Percentiles rank a stretch among this genome's conserved stretches.
These are phyloP conservation scores for Tribolium madens DNA, from an alignment of 1,140 invertebrate species.

Conservation along the genomic window DNA sequence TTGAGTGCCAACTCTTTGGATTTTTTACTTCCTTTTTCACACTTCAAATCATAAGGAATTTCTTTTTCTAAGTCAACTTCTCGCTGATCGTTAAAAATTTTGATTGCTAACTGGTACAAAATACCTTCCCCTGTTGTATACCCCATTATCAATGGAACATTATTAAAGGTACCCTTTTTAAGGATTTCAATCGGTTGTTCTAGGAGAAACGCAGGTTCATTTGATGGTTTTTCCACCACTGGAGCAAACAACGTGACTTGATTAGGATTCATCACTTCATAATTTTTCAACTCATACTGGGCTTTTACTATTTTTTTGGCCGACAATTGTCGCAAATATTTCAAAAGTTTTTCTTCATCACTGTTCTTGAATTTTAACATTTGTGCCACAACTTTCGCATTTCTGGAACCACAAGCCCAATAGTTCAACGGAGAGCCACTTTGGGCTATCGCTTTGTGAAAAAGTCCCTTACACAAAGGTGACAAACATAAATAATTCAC, in stretches of 20 bases:
- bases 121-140: conserved; percentile 72
- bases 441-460: conserved; percentile 72
- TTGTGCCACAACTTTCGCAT: background rate
- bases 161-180: conserved; percentile 65
- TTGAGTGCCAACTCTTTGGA: conserved; percentile 41
- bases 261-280: background rate
- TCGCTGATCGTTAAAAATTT: conserved; percentile 58
- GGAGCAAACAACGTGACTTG: conserved; percentile 52
- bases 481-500: conserved; percentile 54
- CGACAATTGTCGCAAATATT: conserved; percentile 64
- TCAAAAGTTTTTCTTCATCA: conserved; percentile 42
- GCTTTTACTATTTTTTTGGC: too few relatives aligned
- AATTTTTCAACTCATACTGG: conserved; percentile 60
- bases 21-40: conserved; percentile 55
- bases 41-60: conserved; percentile 59
- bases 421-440: conserved; percentile 69
- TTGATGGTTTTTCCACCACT: conserved; percentile 65
- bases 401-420: background rate
- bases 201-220: conserved; percentile 63
- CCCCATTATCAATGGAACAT: conserved; percentile 74
- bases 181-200: conserved; percentile 65
- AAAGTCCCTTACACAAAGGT: conserved; percentile 66
- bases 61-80: conserved; percentile 2
- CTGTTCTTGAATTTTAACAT: background rate
- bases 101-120: conserved; percentile 61